Percentiles rank a stretch among this genome's conserved stretches.
Conservation (phyloP, 2,888 invertebrate species). For the Habrosyne pyritoides region DNA sequence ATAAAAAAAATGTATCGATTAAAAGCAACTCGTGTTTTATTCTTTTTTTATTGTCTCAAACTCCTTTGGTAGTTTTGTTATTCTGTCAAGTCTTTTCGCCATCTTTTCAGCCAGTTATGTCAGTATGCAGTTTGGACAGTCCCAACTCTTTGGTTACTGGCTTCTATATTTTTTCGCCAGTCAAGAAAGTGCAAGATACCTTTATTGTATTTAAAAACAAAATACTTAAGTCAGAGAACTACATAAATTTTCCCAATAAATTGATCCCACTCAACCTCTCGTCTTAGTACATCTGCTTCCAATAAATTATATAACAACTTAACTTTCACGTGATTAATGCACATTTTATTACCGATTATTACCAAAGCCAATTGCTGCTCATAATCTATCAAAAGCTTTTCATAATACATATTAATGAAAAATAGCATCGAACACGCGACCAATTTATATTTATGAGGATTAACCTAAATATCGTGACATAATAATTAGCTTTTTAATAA, state of each 20-base stretch:
- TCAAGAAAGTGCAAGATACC: too few relatives aligned
- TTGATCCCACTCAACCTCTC: neutral
- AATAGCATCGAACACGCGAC: slow-evolving; percentile 14
- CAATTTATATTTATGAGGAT: slow-evolving; percentile 20
- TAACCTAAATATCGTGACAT: slow-evolving; percentile 5
- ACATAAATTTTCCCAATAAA: neutral
- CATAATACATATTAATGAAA: neutral
- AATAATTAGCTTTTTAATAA: neutral
- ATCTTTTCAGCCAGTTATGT: too few relatives aligned
- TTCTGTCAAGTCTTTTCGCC: too few relatives aligned
- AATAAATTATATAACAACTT: neutral
- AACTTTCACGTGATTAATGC: slow-evolving; percentile 1
- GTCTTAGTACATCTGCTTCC: neutral
- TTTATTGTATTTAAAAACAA: too few relatives aligned
- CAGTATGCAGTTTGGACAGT: too few relatives aligned
- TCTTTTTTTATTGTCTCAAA: too few relatives aligned
- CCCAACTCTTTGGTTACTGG: too few relatives aligned
- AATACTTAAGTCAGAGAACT: neutral
- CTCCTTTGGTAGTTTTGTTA: too few relatives aligned
- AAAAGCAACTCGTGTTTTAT: too few relatives aligned
- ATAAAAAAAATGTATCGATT: too few relatives aligned
- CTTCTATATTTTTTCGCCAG: too few relatives aligned
- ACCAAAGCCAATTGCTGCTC: neutral
- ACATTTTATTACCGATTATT: neutral
- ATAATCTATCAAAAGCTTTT: neutral